A percentile compares a stretch with the other conserved stretches of the same genome.
phyloP scores from a whole-genome alignment of 2,797 vertebrate genomes.

The Chanos chanos region DNA sequence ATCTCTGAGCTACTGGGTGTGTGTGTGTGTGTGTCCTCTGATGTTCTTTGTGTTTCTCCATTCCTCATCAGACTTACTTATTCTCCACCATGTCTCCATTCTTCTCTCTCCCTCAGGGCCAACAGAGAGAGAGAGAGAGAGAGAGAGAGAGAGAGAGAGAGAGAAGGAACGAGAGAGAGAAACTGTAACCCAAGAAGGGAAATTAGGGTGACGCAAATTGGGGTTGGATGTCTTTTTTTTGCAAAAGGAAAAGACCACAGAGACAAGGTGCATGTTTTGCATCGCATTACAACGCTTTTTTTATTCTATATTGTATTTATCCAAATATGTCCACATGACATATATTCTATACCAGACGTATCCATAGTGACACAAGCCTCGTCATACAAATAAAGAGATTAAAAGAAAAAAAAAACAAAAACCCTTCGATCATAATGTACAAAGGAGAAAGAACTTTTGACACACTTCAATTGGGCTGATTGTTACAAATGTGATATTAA shows the following conservation, averaged over 20 bases:
- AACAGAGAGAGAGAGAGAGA: conserved; percentile 6
- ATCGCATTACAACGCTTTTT: too few species aligned
- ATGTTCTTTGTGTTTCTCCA: conserved; percentile 21
- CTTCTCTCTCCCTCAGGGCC: conserved; percentile 30
- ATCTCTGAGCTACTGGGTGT: conserved; percentile 29
- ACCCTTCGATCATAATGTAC: too few species aligned
- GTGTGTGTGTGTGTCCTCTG: conserved; percentile 4
- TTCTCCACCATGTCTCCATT: conserved; percentile 36
- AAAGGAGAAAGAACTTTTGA: neutral
- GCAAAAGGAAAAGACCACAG: too few species aligned
- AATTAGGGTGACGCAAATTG: conserved; percentile 61
- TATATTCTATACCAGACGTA: too few species aligned
- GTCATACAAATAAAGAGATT: too few species aligned
- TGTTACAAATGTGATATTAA: too few species aligned
- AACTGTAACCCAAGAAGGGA: conserved; percentile 55
- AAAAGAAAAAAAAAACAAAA: too few species aligned
- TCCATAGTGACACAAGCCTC: too few species aligned
- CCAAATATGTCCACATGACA: too few species aligned
- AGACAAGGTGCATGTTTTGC: too few species aligned
- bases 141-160: conserved; percentile 13
- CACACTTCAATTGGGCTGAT: too few species aligned
- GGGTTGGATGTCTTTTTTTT: conserved; percentile 55
- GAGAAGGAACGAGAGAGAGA: neutral
- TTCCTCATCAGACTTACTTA: conserved; percentile 24
- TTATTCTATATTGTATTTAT: too few species aligned